Evolutionary conservation across 2,113 vertebrate genomes (phyloP), one percentile per base, ranked within the genome.

Genomic region (Coregonus clupeaformis): DNA sequence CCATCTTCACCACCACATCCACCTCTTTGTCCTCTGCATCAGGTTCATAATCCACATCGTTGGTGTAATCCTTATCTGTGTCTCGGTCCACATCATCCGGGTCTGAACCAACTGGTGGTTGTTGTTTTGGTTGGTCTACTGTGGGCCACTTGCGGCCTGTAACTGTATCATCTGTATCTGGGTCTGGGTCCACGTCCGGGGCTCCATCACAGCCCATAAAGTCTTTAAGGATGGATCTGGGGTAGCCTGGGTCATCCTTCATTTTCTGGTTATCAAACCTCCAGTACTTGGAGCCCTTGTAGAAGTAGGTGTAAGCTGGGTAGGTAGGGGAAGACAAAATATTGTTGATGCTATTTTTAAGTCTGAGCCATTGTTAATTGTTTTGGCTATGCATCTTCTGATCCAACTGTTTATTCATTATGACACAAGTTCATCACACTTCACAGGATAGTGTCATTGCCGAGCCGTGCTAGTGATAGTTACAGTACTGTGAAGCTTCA

Each of bases 281-380:
- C 98, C 98, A 99, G 91, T 99, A 99, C 79, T 93, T 95, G 59
- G 90, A 88, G 84, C 96, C 96, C 88, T 96, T 96, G 91, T 98
- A 98, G 94, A 99, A 97, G 86, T 96, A 98, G 24, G 97, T 99
- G 84, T 94, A 95, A 3, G 94, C 97, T 99, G 92, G 64, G 57
- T 12, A 24, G 27, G 12, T 6, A 29, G 4, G 29, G 65, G 9
- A 16, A 29, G 62, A 9, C 16, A 27, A 7, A 42, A 30, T 67
- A 27, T 36, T 36, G n/a, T 60, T 60, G 57, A 7, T 22, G n/a
- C 57, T 24, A 22, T 30, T 30, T 30, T 30, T 2, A 12, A 3
- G 36, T 12, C 36, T 42, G 36, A 42, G 36, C 9, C 36, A 12
- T 12, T 42, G 36, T 42, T 42, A 11, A 42, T 42, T 12, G 2